Evolutionary conservation across 2,113 vertebrate species (phyloP).

Genomic region (Octodon degus): DNA sequence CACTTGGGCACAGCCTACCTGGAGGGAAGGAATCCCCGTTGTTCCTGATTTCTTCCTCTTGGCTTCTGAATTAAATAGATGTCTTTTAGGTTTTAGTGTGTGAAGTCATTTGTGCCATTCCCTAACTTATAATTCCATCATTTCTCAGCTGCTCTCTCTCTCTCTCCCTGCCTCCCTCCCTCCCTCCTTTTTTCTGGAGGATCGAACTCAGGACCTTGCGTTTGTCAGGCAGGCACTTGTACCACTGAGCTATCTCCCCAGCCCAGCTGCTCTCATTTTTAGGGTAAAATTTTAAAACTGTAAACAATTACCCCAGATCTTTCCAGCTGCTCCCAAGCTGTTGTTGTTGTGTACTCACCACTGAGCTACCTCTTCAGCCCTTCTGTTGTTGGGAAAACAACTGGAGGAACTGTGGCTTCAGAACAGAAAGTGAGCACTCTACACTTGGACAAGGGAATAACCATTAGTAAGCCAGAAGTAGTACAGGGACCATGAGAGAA

Average conservation of each 20-base stretch:
- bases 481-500: neutral
- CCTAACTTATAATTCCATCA: neutral
- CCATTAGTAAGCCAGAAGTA: neutral
- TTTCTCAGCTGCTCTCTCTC: neutral
- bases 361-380: no score
- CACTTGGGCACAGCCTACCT: neutral
- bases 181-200: no score
- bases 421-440: neutral
- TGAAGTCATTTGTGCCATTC: constrained; percentile 21
- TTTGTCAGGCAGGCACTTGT: no score
- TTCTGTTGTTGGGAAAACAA: neutral
- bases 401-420: neutral
- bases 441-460: neutral
- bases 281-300: neutral
- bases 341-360: neutral
- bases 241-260: no score
- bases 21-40: neutral
- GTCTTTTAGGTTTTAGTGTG: neutral
- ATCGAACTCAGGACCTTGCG: no score
- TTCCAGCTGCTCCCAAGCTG: neutral
- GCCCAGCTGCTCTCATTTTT: neutral
- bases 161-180: no score
- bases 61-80: constrained; percentile 3
- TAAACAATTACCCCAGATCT: neutral
- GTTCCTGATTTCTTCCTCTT: neutral